A percentile compares a stretch with the other conserved stretches of the same genome.
Evolutionary conservation across 2,797 vertebrate genomes (phyloP).

Genomic region (Gallinago stenura): DNA sequence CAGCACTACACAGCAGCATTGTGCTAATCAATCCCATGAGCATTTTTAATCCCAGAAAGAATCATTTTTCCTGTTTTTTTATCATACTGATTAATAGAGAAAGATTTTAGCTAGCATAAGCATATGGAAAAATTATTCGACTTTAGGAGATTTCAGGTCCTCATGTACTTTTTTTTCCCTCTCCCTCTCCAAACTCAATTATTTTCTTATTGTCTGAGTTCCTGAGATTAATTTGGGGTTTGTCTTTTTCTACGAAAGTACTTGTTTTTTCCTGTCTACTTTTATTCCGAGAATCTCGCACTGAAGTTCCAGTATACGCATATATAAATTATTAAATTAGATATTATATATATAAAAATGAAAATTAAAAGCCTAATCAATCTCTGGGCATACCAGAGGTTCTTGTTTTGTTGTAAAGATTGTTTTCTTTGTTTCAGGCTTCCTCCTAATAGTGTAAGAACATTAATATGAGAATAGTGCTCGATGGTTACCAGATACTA

Average conservation of each 20-base stretch:
- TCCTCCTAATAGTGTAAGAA: not conserved
- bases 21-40: not conserved
- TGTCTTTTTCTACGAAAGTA: not conserved
- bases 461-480: not conserved
- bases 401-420: not conserved
- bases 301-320: not conserved
- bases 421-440: not conserved
- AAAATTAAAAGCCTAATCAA: not conserved
- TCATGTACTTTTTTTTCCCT: not conserved
- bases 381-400: not conserved
- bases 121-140: not conserved
- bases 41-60: not conserved
- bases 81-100: not conserved
- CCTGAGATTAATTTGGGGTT: not conserved
- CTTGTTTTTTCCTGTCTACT: not conserved
- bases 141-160: not conserved
- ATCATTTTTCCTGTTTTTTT: not conserved
- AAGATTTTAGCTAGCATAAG: not conserved
- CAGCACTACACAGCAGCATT: accelerated
- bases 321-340: not conserved
- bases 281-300: not conserved
- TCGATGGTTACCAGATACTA: not conserved
- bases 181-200: not conserved
- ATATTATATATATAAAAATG: no score
- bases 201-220: not conserved